Conservation (phyloP, 2,797 vertebrate species). For the Coregonus ussuriensis region DNA sequence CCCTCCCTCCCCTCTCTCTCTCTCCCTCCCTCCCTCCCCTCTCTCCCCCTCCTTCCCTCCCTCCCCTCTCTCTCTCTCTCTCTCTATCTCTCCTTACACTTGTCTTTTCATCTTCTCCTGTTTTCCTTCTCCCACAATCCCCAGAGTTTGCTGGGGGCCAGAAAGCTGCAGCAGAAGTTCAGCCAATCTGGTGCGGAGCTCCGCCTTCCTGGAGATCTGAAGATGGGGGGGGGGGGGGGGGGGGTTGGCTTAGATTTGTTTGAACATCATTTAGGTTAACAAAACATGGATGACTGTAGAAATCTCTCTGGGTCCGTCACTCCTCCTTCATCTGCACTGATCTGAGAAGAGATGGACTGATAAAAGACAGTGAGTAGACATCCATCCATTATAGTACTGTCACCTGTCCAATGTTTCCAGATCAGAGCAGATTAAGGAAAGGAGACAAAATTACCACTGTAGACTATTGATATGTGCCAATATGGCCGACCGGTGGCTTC, state of each 20-base stretch:
- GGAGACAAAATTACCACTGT: neutral
- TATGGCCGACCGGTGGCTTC: too few relatives aligned
- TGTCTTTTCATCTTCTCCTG: slow-evolving; percentile 83
- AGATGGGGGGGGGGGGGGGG: slow-evolving; percentile 17
- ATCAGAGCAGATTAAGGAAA: neutral
- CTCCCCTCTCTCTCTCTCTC: slow-evolving; percentile 6
- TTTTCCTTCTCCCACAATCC: slow-evolving; percentile 74
- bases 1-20: slow-evolving; percentile 42
- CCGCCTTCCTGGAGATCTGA: slow-evolving; percentile 82
- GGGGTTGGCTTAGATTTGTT: too few relatives aligned
- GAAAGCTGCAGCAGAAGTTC: slow-evolving; percentile 83
- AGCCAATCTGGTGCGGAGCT: slow-evolving; percentile 83
- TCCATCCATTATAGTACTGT: neutral
- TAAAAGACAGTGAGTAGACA: neutral
- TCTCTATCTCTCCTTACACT: slow-evolving; percentile 70
- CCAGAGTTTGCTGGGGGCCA: slow-evolving; percentile 80
- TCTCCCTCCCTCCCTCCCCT: too few relatives aligned
- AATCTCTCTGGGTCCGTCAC: neutral
- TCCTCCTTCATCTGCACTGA: neutral
- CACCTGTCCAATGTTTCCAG: neutral
- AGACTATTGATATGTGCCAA: neutral
- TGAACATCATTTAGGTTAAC: too few relatives aligned
- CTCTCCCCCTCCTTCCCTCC: too few relatives aligned
- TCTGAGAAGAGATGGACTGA: neutral
- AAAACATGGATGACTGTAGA: slow-evolving; percentile 42